phyloP scores from a whole-genome alignment of 1,140 invertebrate genomes.

The Drosophila bocqueti region DNA sequence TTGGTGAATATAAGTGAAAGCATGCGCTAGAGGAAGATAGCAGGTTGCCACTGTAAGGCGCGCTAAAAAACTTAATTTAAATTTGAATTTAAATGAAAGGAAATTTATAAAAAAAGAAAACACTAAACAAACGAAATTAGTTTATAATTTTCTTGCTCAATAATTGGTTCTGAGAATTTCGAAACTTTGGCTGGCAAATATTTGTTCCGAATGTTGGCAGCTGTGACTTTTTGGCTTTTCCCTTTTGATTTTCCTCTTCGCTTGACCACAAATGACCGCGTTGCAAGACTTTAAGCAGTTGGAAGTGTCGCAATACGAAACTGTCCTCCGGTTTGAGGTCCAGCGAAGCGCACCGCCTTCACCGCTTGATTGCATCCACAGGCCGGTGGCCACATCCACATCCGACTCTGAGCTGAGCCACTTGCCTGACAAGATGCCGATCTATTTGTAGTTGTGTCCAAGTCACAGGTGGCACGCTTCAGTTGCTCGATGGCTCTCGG shows the following conservation, averaged over 20 bases:
- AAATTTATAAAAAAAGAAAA: not conserved
- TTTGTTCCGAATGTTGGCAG: constrained; percentile 55
- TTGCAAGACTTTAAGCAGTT: constrained; percentile 34
- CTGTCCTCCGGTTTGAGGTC: constrained; percentile 49
- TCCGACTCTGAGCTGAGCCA: constrained; percentile 13
- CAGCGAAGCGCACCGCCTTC: constrained; percentile 69
- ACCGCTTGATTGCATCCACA: constrained; percentile 66
- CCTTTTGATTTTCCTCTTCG: constrained; percentile 10
- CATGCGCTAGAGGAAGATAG: not conserved
- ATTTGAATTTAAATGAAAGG: not conserved
- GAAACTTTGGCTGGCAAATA: constrained; percentile 55
- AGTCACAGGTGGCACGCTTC: constrained; percentile 42
- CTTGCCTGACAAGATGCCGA: constrained; percentile 37
- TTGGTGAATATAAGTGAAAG: rapidly evolving
- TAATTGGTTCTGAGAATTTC: constrained; percentile 41
- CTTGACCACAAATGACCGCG: constrained; percentile 37
- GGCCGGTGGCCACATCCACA: constrained; percentile 45
- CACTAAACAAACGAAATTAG: not conserved
- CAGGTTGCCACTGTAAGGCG: not conserved
- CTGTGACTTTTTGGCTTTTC: constrained; percentile 32
- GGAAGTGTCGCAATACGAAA: constrained; percentile 69
- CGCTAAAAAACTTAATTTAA: constrained; percentile 4
- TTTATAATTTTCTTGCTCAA: constrained; percentile 5
- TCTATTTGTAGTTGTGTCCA: constrained; percentile 22
- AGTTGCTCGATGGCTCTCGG: constrained; percentile 38